These are phyloP conservation scores for Aphidoletes aphidimyza DNA, from an alignment of 2,888 invertebrate genomes.

Conservation along the genomic window DNA sequence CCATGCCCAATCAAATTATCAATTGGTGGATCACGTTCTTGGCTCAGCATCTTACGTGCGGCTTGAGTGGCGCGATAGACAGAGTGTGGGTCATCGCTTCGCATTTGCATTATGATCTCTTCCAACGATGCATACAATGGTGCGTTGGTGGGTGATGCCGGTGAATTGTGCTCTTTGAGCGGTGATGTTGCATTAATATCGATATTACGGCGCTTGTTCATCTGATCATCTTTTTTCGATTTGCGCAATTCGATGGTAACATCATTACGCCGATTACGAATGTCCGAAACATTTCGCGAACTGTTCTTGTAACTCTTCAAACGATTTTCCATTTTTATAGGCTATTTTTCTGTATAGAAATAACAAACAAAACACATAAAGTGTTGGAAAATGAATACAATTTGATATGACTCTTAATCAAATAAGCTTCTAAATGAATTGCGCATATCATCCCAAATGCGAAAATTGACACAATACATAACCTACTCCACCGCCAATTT, in stretches of 20 bases:
- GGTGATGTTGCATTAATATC: slow-evolving; percentile 69
- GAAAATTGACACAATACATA: no score
- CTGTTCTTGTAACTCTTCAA: background rate
- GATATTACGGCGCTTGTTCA: slow-evolving; percentile 90
- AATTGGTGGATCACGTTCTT: slow-evolving; percentile 92
- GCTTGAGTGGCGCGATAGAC: slow-evolving; percentile 81
- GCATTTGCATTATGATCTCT: slow-evolving; percentile 80
- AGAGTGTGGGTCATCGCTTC: slow-evolving; percentile 71
- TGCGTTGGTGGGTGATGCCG: slow-evolving; percentile 62
- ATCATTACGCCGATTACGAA: slow-evolving; percentile 85
- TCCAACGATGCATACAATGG: slow-evolving; percentile 71
- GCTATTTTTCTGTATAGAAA: background rate
- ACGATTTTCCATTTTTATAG: background rate
- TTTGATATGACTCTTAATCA: background rate
- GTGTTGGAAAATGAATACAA: background rate
- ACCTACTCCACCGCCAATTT: no score
- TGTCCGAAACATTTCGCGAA: background rate
- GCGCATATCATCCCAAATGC: no score
- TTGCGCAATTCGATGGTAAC: slow-evolving; percentile 91
- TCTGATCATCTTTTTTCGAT: slow-evolving; percentile 91
- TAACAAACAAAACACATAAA: background rate
- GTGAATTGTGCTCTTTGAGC: slow-evolving; percentile 67
- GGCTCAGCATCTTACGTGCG: slow-evolving; percentile 87
- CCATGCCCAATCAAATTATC: slow-evolving; percentile 85
- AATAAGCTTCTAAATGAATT: no score